These are phyloP conservation scores for Fukomys damarensis DNA, from an alignment of 2,113 vertebrate species.

Conservation along the genomic window DNA sequence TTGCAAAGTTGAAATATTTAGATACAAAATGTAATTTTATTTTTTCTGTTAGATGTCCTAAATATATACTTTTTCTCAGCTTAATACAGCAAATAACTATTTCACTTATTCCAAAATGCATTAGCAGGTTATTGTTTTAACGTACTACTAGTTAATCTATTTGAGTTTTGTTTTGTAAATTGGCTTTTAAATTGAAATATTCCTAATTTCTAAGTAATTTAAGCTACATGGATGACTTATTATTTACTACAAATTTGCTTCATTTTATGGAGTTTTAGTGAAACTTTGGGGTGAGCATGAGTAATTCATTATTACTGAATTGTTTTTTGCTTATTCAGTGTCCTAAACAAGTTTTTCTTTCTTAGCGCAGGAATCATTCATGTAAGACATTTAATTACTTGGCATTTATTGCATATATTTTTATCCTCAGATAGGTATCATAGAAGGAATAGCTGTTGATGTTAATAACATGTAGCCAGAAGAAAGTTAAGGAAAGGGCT, in stretches of 20 bases:
- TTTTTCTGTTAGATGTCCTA: not conserved
- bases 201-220: conserved; percentile 64
- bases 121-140: conserved; percentile 31
- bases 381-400: conserved; percentile 45
- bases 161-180: conserved; percentile 40
- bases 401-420: not conserved
- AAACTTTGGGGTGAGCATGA: conserved; percentile 34
- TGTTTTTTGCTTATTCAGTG: conserved; percentile 38
- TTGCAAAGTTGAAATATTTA: conserved; percentile 13
- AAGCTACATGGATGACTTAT: not conserved
- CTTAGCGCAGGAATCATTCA: conserved; percentile 7
- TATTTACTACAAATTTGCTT: conserved; percentile 37
- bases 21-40: conserved; percentile 48
- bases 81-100: conserved; percentile 6
- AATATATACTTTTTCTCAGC: conserved; percentile 14
- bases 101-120: conserved; percentile 55
- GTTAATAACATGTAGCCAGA: not conserved
- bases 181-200: conserved; percentile 48
- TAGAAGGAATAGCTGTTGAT: conserved; percentile 9
- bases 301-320: not conserved
- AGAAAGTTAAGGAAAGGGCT: conserved; percentile 42
- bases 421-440: not conserved
- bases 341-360: conserved; percentile 31
- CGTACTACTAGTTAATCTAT: not conserved
- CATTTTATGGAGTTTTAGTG: conserved; percentile 40